phyloP scores from a whole-genome alignment of 2,797 vertebrate species.

The Telmatherina bonti region DNA sequence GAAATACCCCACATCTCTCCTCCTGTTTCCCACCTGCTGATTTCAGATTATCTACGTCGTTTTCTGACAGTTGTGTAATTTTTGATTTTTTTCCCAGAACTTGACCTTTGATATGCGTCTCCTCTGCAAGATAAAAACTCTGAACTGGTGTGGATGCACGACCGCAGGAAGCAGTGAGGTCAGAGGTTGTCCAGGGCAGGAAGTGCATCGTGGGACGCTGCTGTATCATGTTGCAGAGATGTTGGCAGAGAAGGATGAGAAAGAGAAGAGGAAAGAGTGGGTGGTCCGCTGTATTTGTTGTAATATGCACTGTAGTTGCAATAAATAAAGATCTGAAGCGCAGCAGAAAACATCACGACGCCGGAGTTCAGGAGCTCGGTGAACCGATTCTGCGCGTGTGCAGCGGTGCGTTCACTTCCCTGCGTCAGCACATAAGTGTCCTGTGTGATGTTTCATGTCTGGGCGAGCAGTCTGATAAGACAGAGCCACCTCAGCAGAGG shows the following conservation, averaged over 20 bases:
- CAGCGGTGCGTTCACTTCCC: constrained; percentile 61
- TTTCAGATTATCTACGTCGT: constrained; percentile 24
- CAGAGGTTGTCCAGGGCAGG: constrained; percentile 57
- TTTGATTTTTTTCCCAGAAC: constrained; percentile 21
- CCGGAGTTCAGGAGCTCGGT: constrained; percentile 28
- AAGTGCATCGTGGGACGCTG: constrained; percentile 57
- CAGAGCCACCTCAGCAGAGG: constrained; percentile 51
- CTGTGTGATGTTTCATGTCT: constrained; percentile 73
- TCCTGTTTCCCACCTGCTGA: constrained; percentile 26
- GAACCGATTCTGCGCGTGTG: constrained; percentile 45
- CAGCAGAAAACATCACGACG: constrained; percentile 19
- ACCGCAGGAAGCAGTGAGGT: constrained; percentile 60
- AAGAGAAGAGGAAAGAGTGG: constrained; percentile 41
- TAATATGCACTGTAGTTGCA: constrained; percentile 15
- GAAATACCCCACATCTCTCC: constrained; percentile 29
- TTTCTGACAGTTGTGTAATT: constrained; percentile 6
- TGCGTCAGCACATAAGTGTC: constrained; percentile 70
- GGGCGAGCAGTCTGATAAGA: constrained; percentile 69
- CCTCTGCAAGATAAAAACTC: constrained; percentile 32
- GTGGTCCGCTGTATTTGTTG: constrained; percentile 45
- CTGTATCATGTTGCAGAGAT: constrained; percentile 57
- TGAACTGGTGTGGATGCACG: constrained; percentile 40
- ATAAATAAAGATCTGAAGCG: constrained; percentile 16
- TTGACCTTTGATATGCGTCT: constrained; percentile 28
- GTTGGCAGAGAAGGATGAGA: constrained; percentile 37